Percentiles rank a stretch among this genome's conserved stretches.
These are phyloP conservation scores for Carapus acus DNA, from an alignment of 2,797 vertebrate genomes.

Conservation along the genomic window DNA sequence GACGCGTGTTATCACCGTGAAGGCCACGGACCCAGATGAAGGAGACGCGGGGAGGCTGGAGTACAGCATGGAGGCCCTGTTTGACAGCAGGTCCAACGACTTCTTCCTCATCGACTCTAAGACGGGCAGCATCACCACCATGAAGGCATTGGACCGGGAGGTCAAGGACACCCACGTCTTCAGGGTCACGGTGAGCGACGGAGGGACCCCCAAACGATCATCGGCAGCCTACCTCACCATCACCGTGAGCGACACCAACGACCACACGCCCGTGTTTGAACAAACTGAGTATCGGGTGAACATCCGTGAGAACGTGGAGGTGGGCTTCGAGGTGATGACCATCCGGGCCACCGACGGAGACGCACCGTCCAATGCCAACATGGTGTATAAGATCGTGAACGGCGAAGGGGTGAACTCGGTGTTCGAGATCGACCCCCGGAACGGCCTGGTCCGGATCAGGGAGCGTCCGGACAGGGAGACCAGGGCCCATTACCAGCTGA, in stretches of 20 bases:
- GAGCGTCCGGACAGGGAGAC: constrained; percentile 85
- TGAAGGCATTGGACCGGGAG: constrained; percentile 85
- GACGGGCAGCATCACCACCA: constrained; percentile 81
- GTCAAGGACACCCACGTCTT: constrained; percentile 92
- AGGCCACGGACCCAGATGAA: constrained; percentile 86
- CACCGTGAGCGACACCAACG: constrained; percentile 93
- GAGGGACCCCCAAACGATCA: constrained; percentile 76
- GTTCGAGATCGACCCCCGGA: constrained; percentile 89
- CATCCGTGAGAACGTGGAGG: constrained; percentile 90
- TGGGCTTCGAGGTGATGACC: constrained; percentile 92
- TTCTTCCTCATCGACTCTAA: constrained; percentile 82
- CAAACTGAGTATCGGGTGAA: constrained; percentile 84
- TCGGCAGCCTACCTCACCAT: constrained; percentile 84
- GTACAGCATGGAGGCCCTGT: constrained; percentile 89
- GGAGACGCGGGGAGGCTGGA: constrained; percentile 86
- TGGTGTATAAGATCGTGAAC: constrained; percentile 90
- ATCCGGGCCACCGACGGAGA: constrained; percentile 92
- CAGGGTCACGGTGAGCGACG: constrained; percentile 83
- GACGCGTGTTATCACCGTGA: constrained; percentile 83
- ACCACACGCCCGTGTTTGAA: constrained; percentile 89
- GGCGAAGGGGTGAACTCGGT: constrained; percentile 68
- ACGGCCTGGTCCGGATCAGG: constrained; percentile 84
- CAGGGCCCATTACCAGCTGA: constrained; percentile 78
- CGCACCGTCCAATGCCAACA: constrained; percentile 89
- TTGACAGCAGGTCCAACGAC: constrained; percentile 86